phyloP scores from a whole-genome alignment of 2,888 invertebrate genomes.

The Anthrax anthrax region DNA sequence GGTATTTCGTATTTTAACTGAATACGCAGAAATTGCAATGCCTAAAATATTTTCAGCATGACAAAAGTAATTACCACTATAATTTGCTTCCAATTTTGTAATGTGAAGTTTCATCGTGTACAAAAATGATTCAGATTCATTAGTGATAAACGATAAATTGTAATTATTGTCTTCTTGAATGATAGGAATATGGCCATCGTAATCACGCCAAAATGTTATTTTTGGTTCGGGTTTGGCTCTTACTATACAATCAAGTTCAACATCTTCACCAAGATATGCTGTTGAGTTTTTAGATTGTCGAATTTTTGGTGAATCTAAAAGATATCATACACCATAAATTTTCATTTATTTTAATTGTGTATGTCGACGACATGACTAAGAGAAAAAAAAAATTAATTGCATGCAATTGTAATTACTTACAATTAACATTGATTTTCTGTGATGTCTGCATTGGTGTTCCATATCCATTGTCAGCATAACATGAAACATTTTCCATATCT shows the following conservation, averaged over 20 bases:
- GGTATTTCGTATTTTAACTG: conserved; percentile 51
- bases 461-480: conserved; percentile 78
- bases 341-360: too few species aligned
- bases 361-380: too few species aligned
- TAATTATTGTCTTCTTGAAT: conserved; percentile 67
- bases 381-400: too few species aligned
- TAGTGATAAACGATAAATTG: conserved; percentile 43
- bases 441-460: conserved; percentile 78
- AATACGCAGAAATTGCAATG: conserved; percentile 53
- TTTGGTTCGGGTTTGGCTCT: conserved; percentile 67
- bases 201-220: conserved; percentile 69
- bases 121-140: conserved; percentile 49
- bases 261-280: conserved; percentile 60
- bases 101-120: conserved; percentile 60
- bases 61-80: conserved; percentile 70
- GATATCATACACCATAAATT: too few species aligned
- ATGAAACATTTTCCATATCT: conserved; percentile 74
- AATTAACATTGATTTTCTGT: conserved; percentile 63
- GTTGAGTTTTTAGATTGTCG: conserved; percentile 65
- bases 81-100: conserved; percentile 51
- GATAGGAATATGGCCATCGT: conserved; percentile 55
- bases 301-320: conserved; percentile 65
- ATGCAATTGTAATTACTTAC: conserved; percentile 48
- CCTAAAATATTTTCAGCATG: conserved; percentile 76
- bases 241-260: conserved; percentile 62